Conservation (phyloP, 2,888 invertebrate genomes). For the Lasioglossum villosulum region DNA sequence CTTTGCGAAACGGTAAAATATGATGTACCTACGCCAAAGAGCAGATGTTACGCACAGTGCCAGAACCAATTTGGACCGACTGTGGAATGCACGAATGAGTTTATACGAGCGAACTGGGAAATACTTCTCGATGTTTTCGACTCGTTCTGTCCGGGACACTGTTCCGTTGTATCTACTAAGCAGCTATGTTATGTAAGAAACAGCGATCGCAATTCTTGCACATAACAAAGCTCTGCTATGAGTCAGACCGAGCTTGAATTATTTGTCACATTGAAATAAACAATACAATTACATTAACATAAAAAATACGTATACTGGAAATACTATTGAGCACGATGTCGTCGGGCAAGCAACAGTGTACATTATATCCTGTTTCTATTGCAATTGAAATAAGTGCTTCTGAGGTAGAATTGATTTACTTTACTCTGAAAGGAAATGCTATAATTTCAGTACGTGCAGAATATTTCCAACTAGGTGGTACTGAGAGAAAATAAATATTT, state of each 20-base stretch:
- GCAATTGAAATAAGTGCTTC: neutral
- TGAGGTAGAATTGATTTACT: too few species aligned
- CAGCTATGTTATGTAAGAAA: slow-evolving; percentile 31
- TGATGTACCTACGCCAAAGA: slow-evolving; percentile 71
- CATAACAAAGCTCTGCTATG: slow-evolving; percentile 8
- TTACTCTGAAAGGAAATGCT: too few species aligned
- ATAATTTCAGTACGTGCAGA: too few species aligned
- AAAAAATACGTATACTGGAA: neutral
- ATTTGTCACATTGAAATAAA: neutral
- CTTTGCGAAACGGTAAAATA: slow-evolving; percentile 73
- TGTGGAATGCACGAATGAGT: slow-evolving; percentile 59
- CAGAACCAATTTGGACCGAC: slow-evolving; percentile 71
- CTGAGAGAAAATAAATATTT: too few species aligned
- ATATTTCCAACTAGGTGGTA: too few species aligned
- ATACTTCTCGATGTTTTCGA: slow-evolving; percentile 24
- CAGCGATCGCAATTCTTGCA: neutral
- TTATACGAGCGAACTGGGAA: slow-evolving; percentile 44
- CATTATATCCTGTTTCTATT: neutral
- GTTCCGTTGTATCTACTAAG: slow-evolving; percentile 25
- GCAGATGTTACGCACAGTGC: slow-evolving; percentile 63
- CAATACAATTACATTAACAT: neutral
- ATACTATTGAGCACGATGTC: too few species aligned
- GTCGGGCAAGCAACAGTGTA: too few species aligned
- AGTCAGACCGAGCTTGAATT: slow-evolving; percentile 24
- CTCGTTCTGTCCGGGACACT: slow-evolving; percentile 12